Conservation (phyloP, 2,888 invertebrate genomes). For the Drosophila aldrichi region DNA sequence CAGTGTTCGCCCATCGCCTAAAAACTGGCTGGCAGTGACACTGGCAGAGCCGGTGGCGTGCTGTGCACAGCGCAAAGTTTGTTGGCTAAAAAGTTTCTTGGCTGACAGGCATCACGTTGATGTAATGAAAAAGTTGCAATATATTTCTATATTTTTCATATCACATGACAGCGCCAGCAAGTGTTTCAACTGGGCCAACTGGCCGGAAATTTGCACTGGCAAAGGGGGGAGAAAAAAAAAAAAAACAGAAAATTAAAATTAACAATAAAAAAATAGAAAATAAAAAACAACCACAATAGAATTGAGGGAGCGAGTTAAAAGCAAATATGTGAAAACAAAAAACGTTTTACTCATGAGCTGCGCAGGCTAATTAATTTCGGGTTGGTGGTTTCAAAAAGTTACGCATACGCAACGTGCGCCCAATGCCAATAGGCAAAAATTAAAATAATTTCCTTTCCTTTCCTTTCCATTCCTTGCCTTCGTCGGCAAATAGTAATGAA, state of each 20-base stretch:
- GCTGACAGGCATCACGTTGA: conserved; percentile 65
- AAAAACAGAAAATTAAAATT: neutral
- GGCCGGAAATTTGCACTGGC: conserved; percentile 32
- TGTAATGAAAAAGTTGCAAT: conserved; percentile 72
- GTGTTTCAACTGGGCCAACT: conserved; percentile 28
- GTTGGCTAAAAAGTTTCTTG: conserved; percentile 50
- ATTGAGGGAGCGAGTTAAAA: neutral
- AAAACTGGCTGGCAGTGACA: conserved; percentile 9
- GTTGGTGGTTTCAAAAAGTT: conserved; percentile 42
- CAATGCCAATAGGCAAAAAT: conserved; percentile 52
- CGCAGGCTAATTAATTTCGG: conserved; percentile 72
- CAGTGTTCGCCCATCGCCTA: conserved; percentile 4
- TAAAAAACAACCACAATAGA: neutral
- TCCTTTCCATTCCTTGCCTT: conserved; percentile 12
- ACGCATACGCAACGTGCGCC: conserved; percentile 64
- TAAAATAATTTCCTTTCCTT: conserved; percentile 48
- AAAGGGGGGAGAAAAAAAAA: neutral
- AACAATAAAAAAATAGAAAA: neutral
- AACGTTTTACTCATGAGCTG: conserved; percentile 40
- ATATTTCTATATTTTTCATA: conserved; percentile 59
- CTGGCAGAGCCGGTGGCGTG: conserved; percentile 19
- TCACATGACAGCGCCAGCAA: conserved; percentile 52
- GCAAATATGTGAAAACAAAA: conserved; percentile 9
- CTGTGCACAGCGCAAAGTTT: conserved; percentile 39
- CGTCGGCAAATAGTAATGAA: conserved; percentile 45